These are phyloP conservation scores for Geodia barretti DNA, from an alignment of 37 sponge, comb jelly and placozoan species.

Conservation along the genomic window DNA sequence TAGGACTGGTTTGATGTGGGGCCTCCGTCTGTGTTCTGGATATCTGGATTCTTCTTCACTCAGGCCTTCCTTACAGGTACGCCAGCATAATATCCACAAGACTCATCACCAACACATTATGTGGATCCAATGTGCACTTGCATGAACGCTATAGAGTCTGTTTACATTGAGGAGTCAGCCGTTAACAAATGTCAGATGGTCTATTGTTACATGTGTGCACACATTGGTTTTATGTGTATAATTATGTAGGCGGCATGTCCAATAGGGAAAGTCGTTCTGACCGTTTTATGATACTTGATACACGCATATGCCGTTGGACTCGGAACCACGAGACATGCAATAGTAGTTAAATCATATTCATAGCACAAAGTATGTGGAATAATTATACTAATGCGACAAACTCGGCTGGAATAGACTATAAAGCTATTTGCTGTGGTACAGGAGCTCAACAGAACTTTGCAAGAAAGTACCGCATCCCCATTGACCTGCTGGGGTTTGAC, in stretches of 20 bases:
- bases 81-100: neutral
- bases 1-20: slow-evolving; percentile 98
- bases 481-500: slow-evolving; percentile 97
- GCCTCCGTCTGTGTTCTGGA: slow-evolving; percentile 94
- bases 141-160: neutral
- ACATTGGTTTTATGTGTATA: too few species aligned
- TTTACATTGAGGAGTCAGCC: too few species aligned
- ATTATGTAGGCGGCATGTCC: too few species aligned
- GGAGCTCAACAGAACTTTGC: slow-evolving; percentile 99
- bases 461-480: slow-evolving; percentile 96
- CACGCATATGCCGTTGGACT: too few species aligned
- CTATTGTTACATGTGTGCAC: neutral
- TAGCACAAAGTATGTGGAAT: neutral
- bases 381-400: neutral
- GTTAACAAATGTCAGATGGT: neutral
- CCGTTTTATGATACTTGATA: too few species aligned
- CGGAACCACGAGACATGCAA: too few species aligned
- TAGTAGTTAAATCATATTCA: too few species aligned
- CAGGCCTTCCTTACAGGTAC: slow-evolving; percentile 99
- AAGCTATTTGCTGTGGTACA: slow-evolving; percentile 12
- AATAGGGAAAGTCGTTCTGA: too few species aligned
- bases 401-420: too few species aligned
- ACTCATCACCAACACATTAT: too few species aligned
- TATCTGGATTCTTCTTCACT: slow-evolving; percentile 99
- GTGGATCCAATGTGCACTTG: neutral